Base-by-base conservation (phyloP, 2,113 vertebrate species). In the Pollachius pollachius region DNA sequence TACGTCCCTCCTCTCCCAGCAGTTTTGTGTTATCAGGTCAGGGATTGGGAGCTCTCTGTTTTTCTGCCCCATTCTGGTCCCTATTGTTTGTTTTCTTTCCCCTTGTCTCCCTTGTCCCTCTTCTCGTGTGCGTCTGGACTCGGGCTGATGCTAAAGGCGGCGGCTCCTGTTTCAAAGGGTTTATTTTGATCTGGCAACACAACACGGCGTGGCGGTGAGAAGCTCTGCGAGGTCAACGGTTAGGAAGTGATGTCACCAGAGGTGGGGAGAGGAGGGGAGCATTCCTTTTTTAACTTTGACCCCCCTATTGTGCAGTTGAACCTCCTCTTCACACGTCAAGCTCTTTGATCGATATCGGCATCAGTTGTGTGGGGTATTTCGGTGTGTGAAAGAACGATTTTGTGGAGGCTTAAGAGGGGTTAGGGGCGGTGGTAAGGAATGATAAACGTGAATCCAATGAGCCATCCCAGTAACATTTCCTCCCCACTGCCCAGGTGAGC, bases 81-180 rank as follows among this genome's bases (percentile, higher is more conserved):
- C 84, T 69, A 23, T 15, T 1, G 61, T 71, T 83, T 85, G 82
- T 78, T 88, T 73, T 62, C 15, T 21, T 25, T 15, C 21, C 15
- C 23, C 23, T 15, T 60, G 15, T 25, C 60, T 62, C 15, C 15
- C 23, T 25, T 25, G 19, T 62, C 15, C n/a, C 21, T 85, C 84
- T 81, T 83, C 76, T 82, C 87, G 76, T 79, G 75, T 68, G 65
- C 71, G 30, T 1, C 5, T 30, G 30, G 3, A 30, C 4, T 30
- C 5, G 3, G 30, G 30, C 30, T 30, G 64, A 71, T 85, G 84
- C 89, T 89, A 85, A 82, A 87, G 86, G 82, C 82, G 84, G 71
- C 75, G 69, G 83, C 80, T 89, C 85, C 68, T 52, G 79, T 89
- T 89, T 80, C 87, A 89, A 91, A 89, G 80, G 57, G 62, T 67